A percentile compares a stretch with the other conserved stretches of the same genome.
These are phyloP conservation scores for Agrochola macilenta DNA, from an alignment of 2,888 invertebrate species.

Conservation along the genomic window DNA sequence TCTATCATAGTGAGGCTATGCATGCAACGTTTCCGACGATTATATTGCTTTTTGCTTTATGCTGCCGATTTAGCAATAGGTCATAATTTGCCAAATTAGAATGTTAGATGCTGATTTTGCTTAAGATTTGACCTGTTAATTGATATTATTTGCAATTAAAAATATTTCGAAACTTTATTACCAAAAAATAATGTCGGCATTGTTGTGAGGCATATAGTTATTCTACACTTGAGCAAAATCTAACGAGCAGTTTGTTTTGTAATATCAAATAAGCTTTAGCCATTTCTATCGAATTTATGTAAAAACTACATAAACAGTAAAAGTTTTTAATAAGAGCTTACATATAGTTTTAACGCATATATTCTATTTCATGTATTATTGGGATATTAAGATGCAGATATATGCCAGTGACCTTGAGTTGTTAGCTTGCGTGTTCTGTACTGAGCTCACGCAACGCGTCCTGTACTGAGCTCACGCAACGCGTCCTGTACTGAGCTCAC, in stretches of 20 bases:
- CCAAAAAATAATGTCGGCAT: not conserved
- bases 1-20: slow-evolving; percentile 69
- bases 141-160: not conserved
- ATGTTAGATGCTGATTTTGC: not conserved
- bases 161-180: not conserved
- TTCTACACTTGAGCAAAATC: not conserved
- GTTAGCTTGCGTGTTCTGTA: no score
- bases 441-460: no score
- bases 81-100: slow-evolving; percentile 21
- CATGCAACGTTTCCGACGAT: slow-evolving; percentile 78
- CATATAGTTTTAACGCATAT: not conserved
- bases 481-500: no score
- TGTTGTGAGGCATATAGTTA: not conserved
- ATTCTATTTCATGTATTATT: not conserved
- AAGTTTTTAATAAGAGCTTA: not conserved
- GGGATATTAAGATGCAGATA: not conserved
- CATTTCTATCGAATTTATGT: not conserved
- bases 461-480: no score
- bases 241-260: not conserved
- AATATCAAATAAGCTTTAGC: not conserved
- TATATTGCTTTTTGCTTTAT: slow-evolving; percentile 63
- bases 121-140: slow-evolving; percentile 5
- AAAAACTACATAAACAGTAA: not conserved
- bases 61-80: slow-evolving; percentile 52
- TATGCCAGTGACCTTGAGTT: no score